These are phyloP conservation scores for Ooceraea biroi DNA, from an alignment of 1,140 invertebrate genomes.

Conservation along the genomic window DNA sequence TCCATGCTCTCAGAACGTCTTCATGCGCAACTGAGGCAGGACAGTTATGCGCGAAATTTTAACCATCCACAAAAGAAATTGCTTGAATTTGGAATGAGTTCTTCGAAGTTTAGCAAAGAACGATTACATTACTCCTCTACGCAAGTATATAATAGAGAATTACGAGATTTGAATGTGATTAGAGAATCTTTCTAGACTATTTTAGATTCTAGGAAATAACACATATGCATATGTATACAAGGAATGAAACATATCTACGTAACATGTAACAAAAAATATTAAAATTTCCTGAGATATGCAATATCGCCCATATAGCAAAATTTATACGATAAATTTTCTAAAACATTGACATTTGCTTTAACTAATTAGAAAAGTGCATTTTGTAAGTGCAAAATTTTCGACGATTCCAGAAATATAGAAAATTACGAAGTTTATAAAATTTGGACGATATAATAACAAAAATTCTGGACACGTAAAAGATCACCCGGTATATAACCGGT, in stretches of 20 bases:
- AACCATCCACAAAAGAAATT: not conserved
- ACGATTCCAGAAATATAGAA: too few relatives aligned
- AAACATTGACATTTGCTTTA: constrained; percentile 6
- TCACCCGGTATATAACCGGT: not conserved
- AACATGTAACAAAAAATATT: not conserved
- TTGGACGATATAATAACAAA: not conserved
- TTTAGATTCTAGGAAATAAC: too few relatives aligned
- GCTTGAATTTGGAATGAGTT: not conserved
- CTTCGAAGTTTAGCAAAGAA: not conserved
- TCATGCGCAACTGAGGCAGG: not conserved
- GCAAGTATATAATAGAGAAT: too few relatives aligned
- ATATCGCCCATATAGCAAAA: constrained; percentile 1
- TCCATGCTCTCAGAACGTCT: not conserved
- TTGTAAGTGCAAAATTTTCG: too few relatives aligned
- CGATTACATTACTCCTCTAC: not conserved
- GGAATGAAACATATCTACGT: too few relatives aligned
- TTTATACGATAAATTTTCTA: not conserved
- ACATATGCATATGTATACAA: too few relatives aligned
- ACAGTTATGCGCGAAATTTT: constrained; percentile 4
- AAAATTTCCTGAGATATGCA: not conserved
- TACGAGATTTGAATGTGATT: too few relatives aligned
- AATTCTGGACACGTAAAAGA: not conserved
- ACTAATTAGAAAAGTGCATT: too few relatives aligned
- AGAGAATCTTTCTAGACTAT: too few relatives aligned
- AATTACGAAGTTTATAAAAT: too few relatives aligned